phyloP scores from a whole-genome alignment of 2,888 invertebrate genomes.

The Cremastobaeus sp. region DNA sequence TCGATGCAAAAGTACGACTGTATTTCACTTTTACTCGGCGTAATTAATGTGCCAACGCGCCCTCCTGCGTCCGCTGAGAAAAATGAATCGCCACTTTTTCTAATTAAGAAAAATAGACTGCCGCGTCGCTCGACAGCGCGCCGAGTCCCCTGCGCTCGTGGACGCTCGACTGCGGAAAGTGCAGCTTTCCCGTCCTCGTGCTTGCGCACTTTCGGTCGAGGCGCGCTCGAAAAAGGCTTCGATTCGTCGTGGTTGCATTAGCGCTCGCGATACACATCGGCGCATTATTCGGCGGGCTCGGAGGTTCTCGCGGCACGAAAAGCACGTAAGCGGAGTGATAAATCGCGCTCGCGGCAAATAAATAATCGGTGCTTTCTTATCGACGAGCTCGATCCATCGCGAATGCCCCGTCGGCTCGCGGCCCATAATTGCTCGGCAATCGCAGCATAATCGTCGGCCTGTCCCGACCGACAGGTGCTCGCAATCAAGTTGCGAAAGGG shows the following conservation, averaged over 20 bases:
- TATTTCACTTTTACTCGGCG: conserved; percentile 50
- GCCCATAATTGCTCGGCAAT: conserved; percentile 40
- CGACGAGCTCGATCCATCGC: conserved; percentile 56
- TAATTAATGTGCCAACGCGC: conserved; percentile 47
- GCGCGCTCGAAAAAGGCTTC: conserved; percentile 10
- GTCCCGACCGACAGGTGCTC: conserved; percentile 41
- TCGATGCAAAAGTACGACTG: conserved; percentile 27
- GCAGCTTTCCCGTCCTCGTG: no score
- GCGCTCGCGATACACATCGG: conserved; percentile 42
- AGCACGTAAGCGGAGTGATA: conserved; percentile 60
- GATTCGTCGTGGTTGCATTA: conserved; percentile 36
- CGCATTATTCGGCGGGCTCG: conserved; percentile 40
- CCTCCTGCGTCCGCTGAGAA: conserved; percentile 34
- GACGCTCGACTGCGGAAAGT: no score
- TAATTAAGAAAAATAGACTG: conserved; percentile 46
- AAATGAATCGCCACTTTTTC: conserved; percentile 44
- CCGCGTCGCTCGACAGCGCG: conserved; percentile 30
- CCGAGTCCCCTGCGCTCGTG: no score
- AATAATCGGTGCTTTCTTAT: conserved; percentile 58
- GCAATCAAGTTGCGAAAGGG: conserved; percentile 38
- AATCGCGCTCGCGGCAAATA: conserved; percentile 54
- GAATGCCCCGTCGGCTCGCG: conserved; percentile 38
- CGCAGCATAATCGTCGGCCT: conserved; percentile 29
- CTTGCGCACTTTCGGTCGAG: no score
- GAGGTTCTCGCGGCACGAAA: conserved; percentile 45